phyloP scores from a whole-genome alignment of 2,113 vertebrate genomes.

The Onychorhynchus coronatus region DNA sequence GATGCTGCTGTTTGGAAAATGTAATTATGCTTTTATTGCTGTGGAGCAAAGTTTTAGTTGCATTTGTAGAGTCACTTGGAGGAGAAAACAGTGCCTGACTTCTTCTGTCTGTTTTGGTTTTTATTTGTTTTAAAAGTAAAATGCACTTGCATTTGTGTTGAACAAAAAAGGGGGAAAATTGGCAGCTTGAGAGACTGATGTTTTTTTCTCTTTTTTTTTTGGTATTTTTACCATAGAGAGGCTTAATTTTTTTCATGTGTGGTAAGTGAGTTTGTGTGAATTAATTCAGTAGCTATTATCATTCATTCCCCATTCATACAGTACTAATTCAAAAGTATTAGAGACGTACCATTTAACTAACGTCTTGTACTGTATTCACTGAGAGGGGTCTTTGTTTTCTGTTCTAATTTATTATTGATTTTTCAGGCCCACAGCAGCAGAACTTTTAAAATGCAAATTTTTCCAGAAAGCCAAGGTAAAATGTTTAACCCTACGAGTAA shows the following conservation, averaged over 20 bases:
- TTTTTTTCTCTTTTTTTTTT: neutral
- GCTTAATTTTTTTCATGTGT: constrained; percentile 11
- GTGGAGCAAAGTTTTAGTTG: neutral
- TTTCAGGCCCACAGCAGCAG: constrained; percentile 85
- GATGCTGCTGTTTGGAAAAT: neutral
- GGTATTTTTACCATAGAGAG: constrained; percentile 7
- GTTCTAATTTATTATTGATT: constrained; percentile 78
- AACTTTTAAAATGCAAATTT: constrained; percentile 89
- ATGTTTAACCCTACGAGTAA: constrained; percentile 62
- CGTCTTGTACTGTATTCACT: constrained; percentile 63
- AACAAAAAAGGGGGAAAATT: neutral
- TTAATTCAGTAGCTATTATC: constrained; percentile 22
- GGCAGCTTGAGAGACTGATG: neutral
- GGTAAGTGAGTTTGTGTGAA: constrained; percentile 36
- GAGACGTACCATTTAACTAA: constrained; percentile 59
- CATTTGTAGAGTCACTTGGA: neutral
- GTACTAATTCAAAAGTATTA: constrained; percentile 59
- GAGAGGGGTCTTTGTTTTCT: constrained; percentile 69
- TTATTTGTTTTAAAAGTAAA: neutral
- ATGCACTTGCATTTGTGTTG: constrained; percentile 13
- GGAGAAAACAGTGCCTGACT: neutral
- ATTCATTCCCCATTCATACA: constrained; percentile 47
- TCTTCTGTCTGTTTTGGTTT: neutral
- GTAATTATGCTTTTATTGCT: neutral
- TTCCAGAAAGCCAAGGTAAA: constrained; percentile 89